Base-by-base conservation (phyloP, 2,113 vertebrate genomes). In the Megaleporinus macrocephalus region DNA sequence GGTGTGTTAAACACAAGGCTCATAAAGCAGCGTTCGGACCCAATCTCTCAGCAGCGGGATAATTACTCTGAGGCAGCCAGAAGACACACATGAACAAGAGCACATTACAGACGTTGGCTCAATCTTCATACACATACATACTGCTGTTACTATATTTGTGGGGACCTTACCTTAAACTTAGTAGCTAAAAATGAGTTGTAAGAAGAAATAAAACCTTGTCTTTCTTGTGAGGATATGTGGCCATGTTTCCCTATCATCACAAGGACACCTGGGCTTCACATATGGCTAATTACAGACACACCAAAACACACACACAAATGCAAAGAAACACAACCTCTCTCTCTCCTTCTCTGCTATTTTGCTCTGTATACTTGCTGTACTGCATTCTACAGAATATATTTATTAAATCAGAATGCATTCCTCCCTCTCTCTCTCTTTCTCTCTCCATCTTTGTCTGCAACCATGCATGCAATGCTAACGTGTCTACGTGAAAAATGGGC, bases 51-150 rank as follows among this genome's bases (percentile, higher is more conserved):
- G 92, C 90, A 86, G 87, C 92, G 83, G 91, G 91, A 94, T 90
- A 91, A 94, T 94, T 91, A 92, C 89, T 71, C 73, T n/a, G 86
- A 88, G 92, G 89, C 90, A 90, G 90, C 93, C 93, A 90, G 81
- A 93, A 91, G 90, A 84, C 81, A 93, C 92, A 87, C 92, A 94
- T 30, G 73, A 66, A 49, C 82, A 86, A 90, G 86, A 86, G 62
- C 88, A 27, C 74, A 72, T 62, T 63, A 76, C 55, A n/a, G 41
- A 41, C 65, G n/a, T 33, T 87, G 87, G 86, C 79, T 87, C 69
- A 57, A 61, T 78, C 63, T 68, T 24, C 51, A 27, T 53, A 70
- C 49, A 41, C 65, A 70, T 24, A 51, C 24, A 15, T 26, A 62
- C 30, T 11, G 0, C 1, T 33, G n/a, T 22, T 29, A 3, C 10